Evolutionary conservation across 2,797 vertebrate species (phyloP).

Genomic region (Centroberyx gerrardi): DNA sequence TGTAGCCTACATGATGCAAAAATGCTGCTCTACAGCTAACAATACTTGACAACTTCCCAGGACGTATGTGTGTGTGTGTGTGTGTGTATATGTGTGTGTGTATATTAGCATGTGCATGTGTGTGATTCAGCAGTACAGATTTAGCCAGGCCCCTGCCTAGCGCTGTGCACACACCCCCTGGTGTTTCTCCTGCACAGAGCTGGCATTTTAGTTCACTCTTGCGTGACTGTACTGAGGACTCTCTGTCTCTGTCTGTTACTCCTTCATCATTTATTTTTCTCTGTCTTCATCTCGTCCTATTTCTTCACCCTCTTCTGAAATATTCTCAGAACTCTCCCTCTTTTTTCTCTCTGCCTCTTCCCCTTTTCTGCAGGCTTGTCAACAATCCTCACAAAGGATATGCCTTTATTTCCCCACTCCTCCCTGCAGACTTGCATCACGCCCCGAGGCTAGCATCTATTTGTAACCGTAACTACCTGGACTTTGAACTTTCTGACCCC

Average conservation of each 20-base stretch:
- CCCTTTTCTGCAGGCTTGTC: slow-evolving; percentile 32
- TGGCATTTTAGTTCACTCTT: slow-evolving; percentile 70
- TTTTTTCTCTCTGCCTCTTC: slow-evolving; percentile 18
- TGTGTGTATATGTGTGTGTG: slow-evolving; percentile 2
- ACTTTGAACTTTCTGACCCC: slow-evolving; percentile 49
- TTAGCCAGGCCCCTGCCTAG: slow-evolving; percentile 15
- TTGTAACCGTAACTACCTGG: slow-evolving; percentile 55
- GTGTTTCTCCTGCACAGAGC: slow-evolving; percentile 55
- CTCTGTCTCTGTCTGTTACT: slow-evolving; percentile 24
- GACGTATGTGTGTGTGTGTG: slow-evolving; percentile 28
- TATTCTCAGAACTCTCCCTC: background rate
- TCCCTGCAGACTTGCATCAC: slow-evolving; percentile 43
- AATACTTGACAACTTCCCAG: slow-evolving; percentile 51
- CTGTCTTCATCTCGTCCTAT: slow-evolving; percentile 19
- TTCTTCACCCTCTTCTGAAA: background rate
- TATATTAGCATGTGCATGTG: slow-evolving; percentile 20
- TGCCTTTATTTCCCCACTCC: slow-evolving; percentile 17
- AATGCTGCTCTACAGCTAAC: slow-evolving; percentile 47
- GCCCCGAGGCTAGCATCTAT: slow-evolving; percentile 46
- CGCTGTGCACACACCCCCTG: slow-evolving; percentile 49
- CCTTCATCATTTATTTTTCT: slow-evolving; percentile 31
- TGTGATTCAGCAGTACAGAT: slow-evolving; percentile 43
- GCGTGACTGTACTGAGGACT: slow-evolving; percentile 61
- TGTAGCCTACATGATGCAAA: slow-evolving; percentile 45
- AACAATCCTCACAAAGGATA: slow-evolving; percentile 12